A percentile compares a stretch with the other conserved stretches of the same genome.
Conservation (phyloP, 2,888 invertebrate genomes). For the Bellardia bayeri region DNA sequence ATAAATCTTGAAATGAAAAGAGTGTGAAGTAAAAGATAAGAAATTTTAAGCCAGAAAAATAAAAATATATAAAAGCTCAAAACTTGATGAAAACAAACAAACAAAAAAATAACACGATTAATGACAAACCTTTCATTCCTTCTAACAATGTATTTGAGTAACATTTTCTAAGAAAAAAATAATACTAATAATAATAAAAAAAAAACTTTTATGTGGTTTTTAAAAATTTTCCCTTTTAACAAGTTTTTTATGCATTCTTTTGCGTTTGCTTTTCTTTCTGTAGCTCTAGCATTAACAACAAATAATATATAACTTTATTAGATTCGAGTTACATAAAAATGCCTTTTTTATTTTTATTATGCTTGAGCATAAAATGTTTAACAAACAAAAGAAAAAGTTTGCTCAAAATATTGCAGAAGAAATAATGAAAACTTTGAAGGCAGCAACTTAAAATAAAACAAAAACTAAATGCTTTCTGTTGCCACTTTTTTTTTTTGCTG, state of each 20-base stretch:
- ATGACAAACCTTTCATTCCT: slow-evolving; percentile 21
- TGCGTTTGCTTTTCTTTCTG: slow-evolving; percentile 7
- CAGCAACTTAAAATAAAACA: slow-evolving; percentile 11
- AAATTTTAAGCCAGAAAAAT: slow-evolving; percentile 15
- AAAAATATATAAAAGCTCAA: background rate
- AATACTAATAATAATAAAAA: background rate
- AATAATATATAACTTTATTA: slow-evolving; percentile 61
- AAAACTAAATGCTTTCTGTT: slow-evolving; percentile 8
- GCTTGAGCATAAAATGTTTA: slow-evolving; percentile 54
- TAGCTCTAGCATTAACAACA: slow-evolving; percentile 47
- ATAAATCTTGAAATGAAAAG: slow-evolving; percentile 19
- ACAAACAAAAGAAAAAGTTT: slow-evolving; percentile 46
- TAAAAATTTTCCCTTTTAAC: slow-evolving; percentile 6
- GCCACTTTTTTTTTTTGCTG: background rate
- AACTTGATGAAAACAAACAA: background rate
- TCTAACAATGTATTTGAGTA: slow-evolving; percentile 28
- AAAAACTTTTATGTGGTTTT: slow-evolving; percentile 31
- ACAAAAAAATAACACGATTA: slow-evolving; percentile 19
- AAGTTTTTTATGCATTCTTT: background rate
- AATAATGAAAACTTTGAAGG: slow-evolving; percentile 25
- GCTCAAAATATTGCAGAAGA: background rate
- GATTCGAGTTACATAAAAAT: slow-evolving; percentile 44
- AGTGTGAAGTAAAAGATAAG: slow-evolving; percentile 34
- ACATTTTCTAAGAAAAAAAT: slow-evolving; percentile 8
- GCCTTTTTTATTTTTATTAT: background rate